These are phyloP conservation scores for Coleophora flavipennella DNA, from an alignment of 2,888 invertebrate genomes.

Conservation along the genomic window DNA sequence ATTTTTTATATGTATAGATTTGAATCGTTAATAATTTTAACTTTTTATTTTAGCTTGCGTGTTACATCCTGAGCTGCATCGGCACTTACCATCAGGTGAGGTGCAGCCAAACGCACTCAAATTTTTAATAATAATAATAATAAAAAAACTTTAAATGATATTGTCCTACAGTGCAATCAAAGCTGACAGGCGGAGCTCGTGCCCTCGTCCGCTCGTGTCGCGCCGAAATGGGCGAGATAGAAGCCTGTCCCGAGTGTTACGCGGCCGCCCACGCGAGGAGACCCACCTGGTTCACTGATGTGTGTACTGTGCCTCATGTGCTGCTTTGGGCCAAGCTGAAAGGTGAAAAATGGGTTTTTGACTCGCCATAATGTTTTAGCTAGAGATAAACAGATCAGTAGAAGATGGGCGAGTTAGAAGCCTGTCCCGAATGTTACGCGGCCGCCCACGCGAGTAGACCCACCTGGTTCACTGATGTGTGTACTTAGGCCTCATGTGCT, in stretches of 20 bases:
- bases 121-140: too few species aligned
- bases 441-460: conserved; percentile 84
- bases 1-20: too few species aligned
- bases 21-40: too few species aligned
- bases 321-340: conserved; percentile 97
- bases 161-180: conserved; percentile 76
- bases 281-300: conserved; percentile 92
- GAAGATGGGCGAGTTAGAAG: conserved; percentile 93
- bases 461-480: conserved; percentile 94
- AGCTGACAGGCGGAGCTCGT: conserved; percentile 83
- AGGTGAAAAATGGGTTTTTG: conserved; percentile 50
- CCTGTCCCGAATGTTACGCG: conserved; percentile 92
- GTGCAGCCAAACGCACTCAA: too few species aligned
- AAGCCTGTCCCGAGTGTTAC: conserved; percentile 95
- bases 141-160: neutral
- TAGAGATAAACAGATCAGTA: too few species aligned
- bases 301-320: conserved; percentile 91
- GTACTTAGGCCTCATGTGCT: conserved; percentile 89
- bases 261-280: conserved; percentile 85
- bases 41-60: too few species aligned
- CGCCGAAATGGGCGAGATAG: conserved; percentile 92
- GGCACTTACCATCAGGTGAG: too few species aligned
- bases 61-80: too few species aligned
- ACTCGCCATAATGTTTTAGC: neutral
- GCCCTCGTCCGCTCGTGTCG: conserved; percentile 87